Conservation (phyloP, 1,140 invertebrate species). For the Lutraria rhynchaena region DNA sequence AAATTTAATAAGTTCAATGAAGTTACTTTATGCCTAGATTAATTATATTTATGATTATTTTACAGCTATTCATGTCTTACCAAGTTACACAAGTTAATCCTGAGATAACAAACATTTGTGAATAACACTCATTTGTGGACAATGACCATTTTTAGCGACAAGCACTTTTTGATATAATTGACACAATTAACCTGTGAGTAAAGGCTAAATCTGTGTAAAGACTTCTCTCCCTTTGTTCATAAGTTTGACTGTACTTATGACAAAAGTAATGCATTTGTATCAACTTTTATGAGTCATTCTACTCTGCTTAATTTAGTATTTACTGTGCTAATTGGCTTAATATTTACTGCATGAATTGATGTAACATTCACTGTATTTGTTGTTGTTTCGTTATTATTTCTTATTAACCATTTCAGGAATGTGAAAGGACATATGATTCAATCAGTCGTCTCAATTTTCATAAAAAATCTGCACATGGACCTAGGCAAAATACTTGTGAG, state of each 20-base stretch:
- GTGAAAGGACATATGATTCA: slow-evolving; percentile 15
- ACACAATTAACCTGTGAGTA: too few species aligned
- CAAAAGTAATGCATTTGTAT: background rate
- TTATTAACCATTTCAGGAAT: background rate
- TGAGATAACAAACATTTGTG: background rate
- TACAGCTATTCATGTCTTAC: background rate
- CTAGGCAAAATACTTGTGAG: slow-evolving; percentile 8
- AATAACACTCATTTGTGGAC: background rate
- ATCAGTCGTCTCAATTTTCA: slow-evolving; percentile 28
- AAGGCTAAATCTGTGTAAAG: too few species aligned
- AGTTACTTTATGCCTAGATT: background rate
- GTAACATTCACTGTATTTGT: background rate
- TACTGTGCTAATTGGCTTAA: background rate
- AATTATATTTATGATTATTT: background rate
- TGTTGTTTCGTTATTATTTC: background rate
- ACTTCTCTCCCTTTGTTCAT: too few species aligned
- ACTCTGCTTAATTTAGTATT: background rate
- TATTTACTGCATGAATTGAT: background rate
- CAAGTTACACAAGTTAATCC: too few species aligned
- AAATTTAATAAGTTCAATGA: background rate
- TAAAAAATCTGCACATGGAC: slow-evolving; percentile 21
- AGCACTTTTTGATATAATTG: too few species aligned
- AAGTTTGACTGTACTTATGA: background rate
- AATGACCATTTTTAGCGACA: background rate
- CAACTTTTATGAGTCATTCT: background rate